These are phyloP conservation scores for Amphiprion percula DNA, from an alignment of 2,113 vertebrate genomes.

Conservation along the genomic window DNA sequence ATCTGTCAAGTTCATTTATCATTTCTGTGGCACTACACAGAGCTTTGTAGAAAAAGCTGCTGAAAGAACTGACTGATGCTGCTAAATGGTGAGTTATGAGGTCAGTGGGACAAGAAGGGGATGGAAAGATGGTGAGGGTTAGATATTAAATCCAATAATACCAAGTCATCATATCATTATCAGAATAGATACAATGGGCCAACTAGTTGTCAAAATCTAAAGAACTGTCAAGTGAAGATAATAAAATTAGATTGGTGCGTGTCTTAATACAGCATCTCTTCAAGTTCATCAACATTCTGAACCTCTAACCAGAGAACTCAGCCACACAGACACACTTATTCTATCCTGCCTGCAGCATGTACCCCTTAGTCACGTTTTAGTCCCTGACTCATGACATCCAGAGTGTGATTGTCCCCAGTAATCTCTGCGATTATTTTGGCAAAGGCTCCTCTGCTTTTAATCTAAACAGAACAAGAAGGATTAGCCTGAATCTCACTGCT, in stretches of 20 bases:
- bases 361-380: conserved; percentile 50
- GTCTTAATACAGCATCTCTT: background rate
- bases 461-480: conserved; percentile 62
- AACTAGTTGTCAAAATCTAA: background rate
- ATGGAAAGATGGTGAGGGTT: conserved; percentile 4
- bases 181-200: background rate
- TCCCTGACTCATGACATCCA: conserved; percentile 50
- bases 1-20: conserved; percentile 74
- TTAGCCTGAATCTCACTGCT: conserved; percentile 65
- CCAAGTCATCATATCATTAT: conserved; percentile 34
- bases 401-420: conserved; percentile 38
- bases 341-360: background rate
- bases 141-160: conserved; percentile 37
- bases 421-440: conserved; percentile 68
- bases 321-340: background rate
- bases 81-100: conserved; percentile 48
- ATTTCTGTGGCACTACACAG: conserved; percentile 54
- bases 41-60: conserved; percentile 46
- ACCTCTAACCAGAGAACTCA: background rate
- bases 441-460: conserved; percentile 54
- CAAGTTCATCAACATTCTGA: conserved; percentile 25
- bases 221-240: background rate
- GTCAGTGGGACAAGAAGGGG: conserved; percentile 47
- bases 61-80: conserved; percentile 45
- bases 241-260: too few species aligned